Evolutionary conservation across 2,888 invertebrate genomes (phyloP).

Genomic region (Mythimna pallens): DNA sequence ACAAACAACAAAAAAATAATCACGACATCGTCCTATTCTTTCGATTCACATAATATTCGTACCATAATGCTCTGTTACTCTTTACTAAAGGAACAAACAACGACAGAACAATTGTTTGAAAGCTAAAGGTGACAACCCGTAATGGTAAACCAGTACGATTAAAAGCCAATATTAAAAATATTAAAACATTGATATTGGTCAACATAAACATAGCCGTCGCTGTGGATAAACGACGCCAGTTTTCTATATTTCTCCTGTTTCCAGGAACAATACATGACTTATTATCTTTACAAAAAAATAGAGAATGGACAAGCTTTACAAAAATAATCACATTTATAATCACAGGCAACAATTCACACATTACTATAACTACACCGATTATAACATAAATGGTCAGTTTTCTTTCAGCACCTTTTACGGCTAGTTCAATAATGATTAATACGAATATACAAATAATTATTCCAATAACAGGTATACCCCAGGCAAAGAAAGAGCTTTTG

Average conservation of each 20-base stretch:
- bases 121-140: background rate
- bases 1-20: background rate
- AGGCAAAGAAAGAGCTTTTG: conserved; percentile 28
- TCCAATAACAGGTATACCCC: conserved; percentile 29
- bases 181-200: conserved; percentile 26
- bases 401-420: background rate
- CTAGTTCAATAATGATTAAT: background rate
- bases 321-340: conserved; percentile 23
- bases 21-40: background rate
- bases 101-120: conserved; percentile 10
- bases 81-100: conserved; percentile 21
- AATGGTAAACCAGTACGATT: background rate
- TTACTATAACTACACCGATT: background rate
- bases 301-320: conserved; percentile 7
- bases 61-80: background rate
- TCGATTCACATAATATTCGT: conserved; percentile 2
- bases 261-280: background rate
- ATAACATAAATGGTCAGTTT: background rate
- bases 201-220: conserved; percentile 25
- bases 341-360: conserved; percentile 1
- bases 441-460: background rate
- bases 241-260: conserved; percentile 17
- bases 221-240: conserved; percentile 18
- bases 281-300: conserved; percentile 13
- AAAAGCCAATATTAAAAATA: background rate